A percentile compares a stretch with the other conserved stretches of the same genome.
These are phyloP conservation scores for Drosophila baimaii DNA, from an alignment of 1,140 invertebrate species.

Conservation along the genomic window DNA sequence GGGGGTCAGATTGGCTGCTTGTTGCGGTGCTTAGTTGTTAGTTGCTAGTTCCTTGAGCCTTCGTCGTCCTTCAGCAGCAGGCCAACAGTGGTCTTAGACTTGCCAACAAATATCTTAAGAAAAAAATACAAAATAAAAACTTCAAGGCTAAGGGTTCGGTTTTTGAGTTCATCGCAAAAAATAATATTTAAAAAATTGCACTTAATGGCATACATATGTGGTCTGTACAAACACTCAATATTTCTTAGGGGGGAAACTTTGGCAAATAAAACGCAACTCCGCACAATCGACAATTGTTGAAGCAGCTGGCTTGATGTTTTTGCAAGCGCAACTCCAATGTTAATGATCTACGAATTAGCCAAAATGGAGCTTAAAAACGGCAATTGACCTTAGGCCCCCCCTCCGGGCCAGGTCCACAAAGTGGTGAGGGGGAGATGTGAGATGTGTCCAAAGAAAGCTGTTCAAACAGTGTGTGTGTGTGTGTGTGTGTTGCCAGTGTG, in stretches of 20 bases:
- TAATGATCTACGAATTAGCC: constrained; percentile 29
- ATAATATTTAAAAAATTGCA: constrained; percentile 11
- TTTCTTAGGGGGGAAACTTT: constrained; percentile 26
- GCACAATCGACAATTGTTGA: constrained; percentile 36
- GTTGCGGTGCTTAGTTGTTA: constrained; percentile 52
- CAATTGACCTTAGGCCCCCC: constrained; percentile 18
- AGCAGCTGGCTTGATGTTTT: constrained; percentile 33
- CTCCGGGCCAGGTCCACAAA: no score
- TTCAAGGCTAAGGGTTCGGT: constrained; percentile 11
- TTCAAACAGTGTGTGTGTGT: background rate
- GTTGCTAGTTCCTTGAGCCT: constrained; percentile 21
- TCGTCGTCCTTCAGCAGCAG: background rate
- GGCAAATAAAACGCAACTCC: constrained; percentile 38
- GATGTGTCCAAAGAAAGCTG: constrained; percentile 9
- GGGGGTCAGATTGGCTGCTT: constrained; percentile 17
- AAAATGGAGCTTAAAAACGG: background rate
- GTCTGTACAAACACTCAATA: constrained; percentile 52
- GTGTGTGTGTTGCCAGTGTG: background rate
- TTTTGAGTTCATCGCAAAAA: constrained; percentile 48
- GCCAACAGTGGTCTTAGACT: constrained; percentile 24
- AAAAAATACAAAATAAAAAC: background rate
- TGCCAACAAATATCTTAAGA: background rate
- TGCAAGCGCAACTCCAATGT: constrained; percentile 52
- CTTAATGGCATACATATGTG: constrained; percentile 21
- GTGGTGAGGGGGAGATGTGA: no score